Conservation (phyloP, 2,113 vertebrate genomes). For the Furnarius figulus region DNA sequence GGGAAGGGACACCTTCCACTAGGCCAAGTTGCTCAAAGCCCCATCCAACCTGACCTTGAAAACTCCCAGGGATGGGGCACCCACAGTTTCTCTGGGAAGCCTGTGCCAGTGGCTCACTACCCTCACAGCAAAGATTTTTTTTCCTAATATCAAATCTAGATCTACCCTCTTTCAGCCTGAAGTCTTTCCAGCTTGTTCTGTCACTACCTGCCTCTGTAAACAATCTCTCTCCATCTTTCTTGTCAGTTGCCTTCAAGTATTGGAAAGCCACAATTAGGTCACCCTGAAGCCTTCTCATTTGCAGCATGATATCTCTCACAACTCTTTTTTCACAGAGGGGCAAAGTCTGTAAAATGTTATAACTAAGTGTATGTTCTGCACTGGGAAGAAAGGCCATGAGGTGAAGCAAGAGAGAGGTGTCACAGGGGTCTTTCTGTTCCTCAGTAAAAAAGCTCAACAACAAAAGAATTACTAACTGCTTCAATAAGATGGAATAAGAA, state of each 20-base stretch:
- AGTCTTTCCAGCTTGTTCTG: not conserved
- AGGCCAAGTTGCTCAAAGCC: not conserved
- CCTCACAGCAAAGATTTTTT: not conserved
- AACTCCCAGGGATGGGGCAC: not conserved
- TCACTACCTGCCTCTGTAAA: not conserved
- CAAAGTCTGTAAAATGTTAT: not conserved
- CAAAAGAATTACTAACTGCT: not conserved
- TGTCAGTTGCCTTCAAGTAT: not conserved
- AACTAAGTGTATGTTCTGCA: not conserved
- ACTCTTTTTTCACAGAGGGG: not conserved
- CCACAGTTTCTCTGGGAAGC: not conserved
- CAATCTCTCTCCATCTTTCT: not conserved
- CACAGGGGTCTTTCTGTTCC: not conserved
- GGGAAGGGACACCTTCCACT: not conserved
- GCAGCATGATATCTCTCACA: not conserved
- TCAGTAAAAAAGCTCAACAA: not conserved
- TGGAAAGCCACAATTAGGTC: not conserved
- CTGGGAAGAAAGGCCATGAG: accelerated
- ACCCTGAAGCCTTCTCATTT: not conserved
- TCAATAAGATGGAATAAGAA: not conserved
- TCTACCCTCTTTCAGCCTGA: not conserved
- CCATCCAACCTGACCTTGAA: not conserved
- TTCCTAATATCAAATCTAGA: not conserved
- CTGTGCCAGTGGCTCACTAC: not conserved
- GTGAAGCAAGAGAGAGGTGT: not conserved